phyloP scores from a whole-genome alignment of 2,797 vertebrate genomes.

The Neostethus bicornis region DNA sequence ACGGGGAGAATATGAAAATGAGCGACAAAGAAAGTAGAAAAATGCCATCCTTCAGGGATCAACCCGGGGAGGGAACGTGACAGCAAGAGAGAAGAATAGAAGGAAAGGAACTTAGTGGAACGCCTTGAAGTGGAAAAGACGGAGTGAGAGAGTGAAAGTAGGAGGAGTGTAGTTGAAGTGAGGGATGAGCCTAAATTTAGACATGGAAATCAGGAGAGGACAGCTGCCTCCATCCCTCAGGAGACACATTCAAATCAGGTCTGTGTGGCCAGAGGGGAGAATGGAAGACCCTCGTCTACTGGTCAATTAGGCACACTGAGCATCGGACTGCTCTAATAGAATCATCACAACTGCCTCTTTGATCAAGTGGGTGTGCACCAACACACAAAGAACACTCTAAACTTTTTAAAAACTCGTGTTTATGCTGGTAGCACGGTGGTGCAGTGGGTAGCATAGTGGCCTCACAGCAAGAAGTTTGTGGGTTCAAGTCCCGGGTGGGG shows the following conservation, averaged over 20 bases:
- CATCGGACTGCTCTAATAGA: conserved; percentile 71
- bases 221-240: conserved; percentile 76
- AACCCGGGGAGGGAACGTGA: conserved; percentile 54
- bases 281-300: conserved; percentile 67
- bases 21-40: conserved; percentile 66
- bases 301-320: conserved; percentile 77
- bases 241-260: conserved; percentile 81
- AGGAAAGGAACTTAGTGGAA: conserved; percentile 45
- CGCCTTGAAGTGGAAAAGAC: conserved; percentile 63
- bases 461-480: background rate
- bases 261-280: conserved; percentile 71
- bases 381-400: conserved; percentile 51
- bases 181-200: conserved; percentile 73
- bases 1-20: conserved; percentile 64
- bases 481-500: too few relatives aligned
- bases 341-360: conserved; percentile 68
- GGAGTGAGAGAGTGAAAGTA: conserved; percentile 60
- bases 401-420: conserved; percentile 40
- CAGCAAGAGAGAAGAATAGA: conserved; percentile 27
- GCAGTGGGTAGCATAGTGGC: conserved; percentile 15
- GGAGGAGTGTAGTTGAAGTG: conserved; percentile 60
- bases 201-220: conserved; percentile 77
- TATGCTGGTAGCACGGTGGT: conserved; percentile 4
- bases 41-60: conserved; percentile 70
- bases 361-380: conserved; percentile 59